phyloP scores from a whole-genome alignment of 2,888 invertebrate genomes.

The Acronicta aceris region DNA sequence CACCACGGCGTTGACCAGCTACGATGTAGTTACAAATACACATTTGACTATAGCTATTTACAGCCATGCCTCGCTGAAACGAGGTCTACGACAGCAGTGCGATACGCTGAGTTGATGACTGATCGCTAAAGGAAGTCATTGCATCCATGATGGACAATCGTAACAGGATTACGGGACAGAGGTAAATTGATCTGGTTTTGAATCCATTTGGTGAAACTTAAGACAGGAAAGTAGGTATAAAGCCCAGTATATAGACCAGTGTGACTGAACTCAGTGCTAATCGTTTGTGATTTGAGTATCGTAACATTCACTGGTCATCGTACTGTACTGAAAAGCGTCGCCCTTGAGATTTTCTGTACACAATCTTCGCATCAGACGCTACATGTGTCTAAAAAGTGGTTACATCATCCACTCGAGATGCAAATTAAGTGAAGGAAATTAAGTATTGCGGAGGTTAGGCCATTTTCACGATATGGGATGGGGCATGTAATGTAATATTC shows the following conservation, averaged over 20 bases:
- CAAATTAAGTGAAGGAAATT: slow-evolving; percentile 28
- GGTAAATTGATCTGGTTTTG: slow-evolving; percentile 1
- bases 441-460: background rate
- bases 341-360: slow-evolving; percentile 40
- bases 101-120: too few species aligned
- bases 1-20: too few species aligned
- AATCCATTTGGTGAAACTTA: slow-evolving; percentile 2
- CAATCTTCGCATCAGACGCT: slow-evolving; percentile 17
- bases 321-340: slow-evolving; percentile 34
- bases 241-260: slow-evolving; percentile 9
- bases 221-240: background rate
- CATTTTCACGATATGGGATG: background rate
- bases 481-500: background rate
- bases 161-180: slow-evolving; percentile 3
- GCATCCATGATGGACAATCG: slow-evolving; percentile 3
- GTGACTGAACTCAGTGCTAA: slow-evolving; percentile 19
- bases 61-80: background rate
- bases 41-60: background rate
- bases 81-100: background rate
- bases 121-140: slow-evolving; percentile 16
- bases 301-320: slow-evolving; percentile 33
- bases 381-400: slow-evolving; percentile 32
- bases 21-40: background rate
- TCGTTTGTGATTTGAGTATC: slow-evolving; percentile 32
- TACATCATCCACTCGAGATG: slow-evolving; percentile 43